A percentile compares a stretch with the other conserved stretches of the same genome.
phyloP scores from a whole-genome alignment of 2,113 vertebrate species.

The Scytalopus superciliaris region DNA sequence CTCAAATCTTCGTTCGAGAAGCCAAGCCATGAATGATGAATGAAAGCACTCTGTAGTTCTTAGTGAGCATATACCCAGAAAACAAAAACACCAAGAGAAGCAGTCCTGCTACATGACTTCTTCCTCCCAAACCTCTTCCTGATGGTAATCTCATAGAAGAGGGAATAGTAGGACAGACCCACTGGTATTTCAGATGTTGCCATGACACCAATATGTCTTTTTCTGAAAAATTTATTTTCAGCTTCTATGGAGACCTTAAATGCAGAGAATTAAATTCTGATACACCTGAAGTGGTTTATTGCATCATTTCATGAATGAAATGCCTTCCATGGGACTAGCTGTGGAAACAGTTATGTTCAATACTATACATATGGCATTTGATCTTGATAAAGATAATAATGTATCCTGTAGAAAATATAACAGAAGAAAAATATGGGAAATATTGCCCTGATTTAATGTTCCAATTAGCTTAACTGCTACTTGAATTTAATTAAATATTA shows the following conservation, averaged over 20 bases:
- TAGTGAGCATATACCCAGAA: neutral
- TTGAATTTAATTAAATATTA: slow-evolving; percentile 18
- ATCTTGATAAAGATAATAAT: neutral
- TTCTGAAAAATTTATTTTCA: neutral
- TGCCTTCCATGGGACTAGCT: neutral
- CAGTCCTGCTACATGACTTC: neutral
- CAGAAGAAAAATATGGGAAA: neutral
- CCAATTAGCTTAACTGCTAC: neutral
- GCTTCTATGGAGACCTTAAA: neutral
- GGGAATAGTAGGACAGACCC: neutral
- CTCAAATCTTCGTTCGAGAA: too few relatives aligned
- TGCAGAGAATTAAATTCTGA: neutral
- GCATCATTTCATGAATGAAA: neutral
- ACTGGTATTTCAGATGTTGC: neutral
- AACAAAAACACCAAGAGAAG: neutral
- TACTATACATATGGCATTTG: neutral
- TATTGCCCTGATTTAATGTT: neutral
- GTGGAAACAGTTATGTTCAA: neutral
- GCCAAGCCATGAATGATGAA: too few relatives aligned
- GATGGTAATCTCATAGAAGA: neutral
- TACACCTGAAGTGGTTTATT: neutral
- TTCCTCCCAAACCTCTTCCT: neutral
- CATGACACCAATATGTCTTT: neutral
- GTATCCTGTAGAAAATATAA: neutral
- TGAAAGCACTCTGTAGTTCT: neutral